Conservation (phyloP, 2,888 invertebrate species). For the Hirtodrosophila cameraria region DNA sequence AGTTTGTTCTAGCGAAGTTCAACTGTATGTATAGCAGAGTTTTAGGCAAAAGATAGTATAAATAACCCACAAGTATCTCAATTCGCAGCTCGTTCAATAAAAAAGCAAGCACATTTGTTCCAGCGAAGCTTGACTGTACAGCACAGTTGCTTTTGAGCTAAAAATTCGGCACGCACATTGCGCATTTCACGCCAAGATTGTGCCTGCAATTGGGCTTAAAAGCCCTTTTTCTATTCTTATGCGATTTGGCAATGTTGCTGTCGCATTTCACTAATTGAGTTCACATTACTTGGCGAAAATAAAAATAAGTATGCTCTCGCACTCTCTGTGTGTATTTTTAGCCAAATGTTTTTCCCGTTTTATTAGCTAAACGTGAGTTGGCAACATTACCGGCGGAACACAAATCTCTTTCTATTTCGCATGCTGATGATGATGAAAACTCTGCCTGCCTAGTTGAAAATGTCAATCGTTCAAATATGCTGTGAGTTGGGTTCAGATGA, state of each 20-base stretch:
- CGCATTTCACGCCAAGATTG: constrained; percentile 50
- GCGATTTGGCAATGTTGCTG: constrained; percentile 33
- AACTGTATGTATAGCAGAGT: no score
- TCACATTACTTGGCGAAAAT: constrained; percentile 76
- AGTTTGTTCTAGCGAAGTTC: no score
- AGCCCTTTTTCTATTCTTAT: constrained; percentile 39
- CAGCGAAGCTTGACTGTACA: background rate
- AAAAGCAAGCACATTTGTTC: no score
- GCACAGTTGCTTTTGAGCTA: constrained; percentile 14
- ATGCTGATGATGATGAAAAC: background rate
- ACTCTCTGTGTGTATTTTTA: constrained; percentile 54
- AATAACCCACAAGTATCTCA: no score
- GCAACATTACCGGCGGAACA: constrained; percentile 56
- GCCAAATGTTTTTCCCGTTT: constrained; percentile 67
- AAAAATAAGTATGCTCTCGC: constrained; percentile 25
- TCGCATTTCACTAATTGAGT: constrained; percentile 69
- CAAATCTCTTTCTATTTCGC: constrained; percentile 18
- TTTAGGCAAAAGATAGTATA: no score
- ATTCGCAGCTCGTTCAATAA: no score
- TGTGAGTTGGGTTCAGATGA: constrained; percentile 47
- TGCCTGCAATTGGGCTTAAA: constrained; percentile 27
- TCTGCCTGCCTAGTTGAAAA: constrained; percentile 46
- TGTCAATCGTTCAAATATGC: constrained; percentile 59
- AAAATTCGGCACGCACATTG: constrained; percentile 61
- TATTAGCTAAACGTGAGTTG: constrained; percentile 76